These are phyloP conservation scores for Oscheius sp. DNA, from an alignment of 2,888 invertebrate genomes.

Conservation along the genomic window DNA sequence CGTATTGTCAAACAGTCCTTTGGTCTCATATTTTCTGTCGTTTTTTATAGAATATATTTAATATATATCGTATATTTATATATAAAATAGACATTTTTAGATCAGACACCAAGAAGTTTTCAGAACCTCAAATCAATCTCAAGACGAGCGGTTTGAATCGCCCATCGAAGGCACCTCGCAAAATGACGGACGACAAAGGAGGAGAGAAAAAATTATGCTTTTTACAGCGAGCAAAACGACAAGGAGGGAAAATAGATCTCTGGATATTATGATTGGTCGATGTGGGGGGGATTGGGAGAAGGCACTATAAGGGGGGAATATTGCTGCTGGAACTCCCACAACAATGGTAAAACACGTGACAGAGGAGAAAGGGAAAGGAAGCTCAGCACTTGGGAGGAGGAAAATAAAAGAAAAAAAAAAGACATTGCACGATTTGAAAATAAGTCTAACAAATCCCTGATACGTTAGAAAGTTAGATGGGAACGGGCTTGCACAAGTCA, in stretches of 20 bases:
- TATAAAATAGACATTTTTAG: conserved; percentile 15
- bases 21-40: too few relatives aligned
- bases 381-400: conserved; percentile 43
- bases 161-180: conserved; percentile 32
- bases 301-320: conserved; percentile 24
- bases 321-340: conserved; percentile 21
- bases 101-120: conserved; percentile 32
- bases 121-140: conserved; percentile 32
- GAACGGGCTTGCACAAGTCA: conserved; percentile 25
- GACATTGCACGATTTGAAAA: conserved; percentile 9
- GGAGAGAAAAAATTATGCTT: conserved; percentile 24
- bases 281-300: conserved; percentile 19
- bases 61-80: too few relatives aligned
- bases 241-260: conserved; percentile 20
- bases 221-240: background rate
- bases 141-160: background rate
- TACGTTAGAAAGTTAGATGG: conserved; percentile 24
- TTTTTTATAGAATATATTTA: too few relatives aligned
- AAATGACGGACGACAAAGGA: conserved; percentile 31
- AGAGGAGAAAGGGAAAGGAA: conserved; percentile 25
- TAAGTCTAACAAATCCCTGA: conserved; percentile 27
- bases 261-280: conserved; percentile 36
- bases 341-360: conserved; percentile 20
- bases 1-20: too few relatives aligned
- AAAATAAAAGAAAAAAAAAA: background rate